A percentile compares a stretch with the other conserved stretches of the same genome.
Conservation (phyloP, 2,797 vertebrate genomes). For the Acanthiza pusilla region DNA sequence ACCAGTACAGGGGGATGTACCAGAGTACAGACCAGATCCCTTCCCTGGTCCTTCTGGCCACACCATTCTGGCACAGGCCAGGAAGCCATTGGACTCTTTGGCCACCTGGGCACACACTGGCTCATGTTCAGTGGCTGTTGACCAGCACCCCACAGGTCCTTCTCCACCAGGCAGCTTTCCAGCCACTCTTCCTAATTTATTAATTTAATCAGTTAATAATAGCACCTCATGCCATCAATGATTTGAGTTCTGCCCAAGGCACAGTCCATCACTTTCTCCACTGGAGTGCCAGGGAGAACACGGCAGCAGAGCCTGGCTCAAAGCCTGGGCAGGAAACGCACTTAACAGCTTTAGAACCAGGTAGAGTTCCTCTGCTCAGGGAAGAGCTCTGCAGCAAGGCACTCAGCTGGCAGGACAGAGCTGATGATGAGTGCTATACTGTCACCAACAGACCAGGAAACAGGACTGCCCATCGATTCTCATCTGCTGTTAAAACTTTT, state of each 20-base stretch:
- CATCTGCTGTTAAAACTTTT: background rate
- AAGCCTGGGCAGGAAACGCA: background rate
- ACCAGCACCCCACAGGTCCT: background rate
- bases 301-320: background rate
- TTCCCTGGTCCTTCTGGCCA: background rate
- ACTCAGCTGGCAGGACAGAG: background rate
- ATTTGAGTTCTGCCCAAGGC: background rate
- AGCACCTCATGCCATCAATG: background rate
- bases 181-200: background rate
- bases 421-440: background rate
- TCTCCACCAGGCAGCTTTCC: background rate
- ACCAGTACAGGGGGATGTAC: background rate
- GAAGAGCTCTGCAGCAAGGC: background rate
- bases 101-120: background rate
- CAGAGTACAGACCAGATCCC: too few relatives aligned
- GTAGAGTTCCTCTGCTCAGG: accelerated
- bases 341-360: background rate
- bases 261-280: background rate
- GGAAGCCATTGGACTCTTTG: background rate
- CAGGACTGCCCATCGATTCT: background rate
- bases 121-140: background rate
- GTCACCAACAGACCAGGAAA: background rate
- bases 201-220: background rate
- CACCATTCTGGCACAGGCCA: background rate
- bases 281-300: too few relatives aligned